phyloP scores from a whole-genome alignment of 2,113 vertebrate species.

The Pogona vitticeps region DNA sequence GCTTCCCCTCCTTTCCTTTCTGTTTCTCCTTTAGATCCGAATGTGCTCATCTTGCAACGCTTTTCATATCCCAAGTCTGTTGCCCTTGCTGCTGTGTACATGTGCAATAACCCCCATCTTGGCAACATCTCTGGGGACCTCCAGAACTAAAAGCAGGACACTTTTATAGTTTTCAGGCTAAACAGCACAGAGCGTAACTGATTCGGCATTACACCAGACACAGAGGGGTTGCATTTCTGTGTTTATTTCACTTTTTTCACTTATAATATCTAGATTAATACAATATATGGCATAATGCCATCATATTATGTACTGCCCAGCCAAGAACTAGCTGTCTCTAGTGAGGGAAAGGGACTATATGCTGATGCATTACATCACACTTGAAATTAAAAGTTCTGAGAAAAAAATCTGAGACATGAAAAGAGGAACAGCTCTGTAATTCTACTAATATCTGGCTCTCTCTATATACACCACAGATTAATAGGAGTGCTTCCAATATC shows the following conservation, averaged over 20 bases:
- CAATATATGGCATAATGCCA: constrained; percentile 2
- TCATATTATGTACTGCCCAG: background rate
- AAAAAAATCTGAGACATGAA: background rate
- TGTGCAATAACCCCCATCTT: constrained; percentile 23
- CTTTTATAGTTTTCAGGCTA: background rate
- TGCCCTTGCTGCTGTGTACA: constrained; percentile 3
- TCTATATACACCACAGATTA: background rate
- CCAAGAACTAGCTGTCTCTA: background rate
- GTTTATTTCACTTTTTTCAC: constrained; percentile 7
- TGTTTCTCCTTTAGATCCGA: background rate
- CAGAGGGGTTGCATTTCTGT: background rate
- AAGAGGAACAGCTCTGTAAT: background rate
- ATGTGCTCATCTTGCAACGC: constrained; percentile 33
- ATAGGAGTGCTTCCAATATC: background rate
- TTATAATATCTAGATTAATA: constrained; percentile 6
- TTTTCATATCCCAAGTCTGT: constrained; percentile 23
- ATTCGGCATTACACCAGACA: background rate
- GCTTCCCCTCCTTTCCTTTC: constrained; percentile 41
- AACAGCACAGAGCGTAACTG: constrained; percentile 7
- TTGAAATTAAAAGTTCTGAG: background rate
- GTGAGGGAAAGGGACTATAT: background rate
- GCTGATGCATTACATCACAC: background rate
- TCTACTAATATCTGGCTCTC: background rate
- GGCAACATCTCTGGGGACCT: constrained; percentile 5
- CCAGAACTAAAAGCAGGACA: background rate